Conservation (phyloP, 23 tunicate species). For the Ascidia mentula region DNA sequence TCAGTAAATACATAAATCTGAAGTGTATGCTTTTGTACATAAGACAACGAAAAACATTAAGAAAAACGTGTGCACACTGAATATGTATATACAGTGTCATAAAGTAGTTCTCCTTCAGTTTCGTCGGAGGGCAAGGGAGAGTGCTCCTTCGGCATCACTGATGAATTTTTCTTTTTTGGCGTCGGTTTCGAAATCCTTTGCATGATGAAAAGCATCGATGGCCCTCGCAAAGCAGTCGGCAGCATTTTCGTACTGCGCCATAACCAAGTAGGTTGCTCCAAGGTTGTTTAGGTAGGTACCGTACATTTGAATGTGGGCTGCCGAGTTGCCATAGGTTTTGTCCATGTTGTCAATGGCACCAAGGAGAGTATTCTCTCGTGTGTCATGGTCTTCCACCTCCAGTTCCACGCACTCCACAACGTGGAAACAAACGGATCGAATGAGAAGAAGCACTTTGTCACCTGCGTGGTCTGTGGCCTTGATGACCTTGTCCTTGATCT, state of each 20-base stretch:
- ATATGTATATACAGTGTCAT: too few relatives aligned
- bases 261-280: background rate
- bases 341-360: background rate
- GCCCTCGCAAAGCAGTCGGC: background rate
- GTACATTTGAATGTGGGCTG: slow-evolving; percentile 2
- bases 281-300: slow-evolving; percentile 2
- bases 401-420: slow-evolving; percentile 7
- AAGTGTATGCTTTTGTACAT: too few relatives aligned
- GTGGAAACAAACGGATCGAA: background rate
- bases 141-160: background rate
- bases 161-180: background rate
- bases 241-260: background rate
- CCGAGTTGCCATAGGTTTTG: background rate
- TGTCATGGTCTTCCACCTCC: slow-evolving; percentile 4
- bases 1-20: too few relatives aligned
- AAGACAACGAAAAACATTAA: too few relatives aligned
- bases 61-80: too few relatives aligned
- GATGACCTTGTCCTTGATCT: background rate
- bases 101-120: too few relatives aligned
- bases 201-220: slow-evolving; percentile 7
- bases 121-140: background rate
- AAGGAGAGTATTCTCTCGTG: background rate
- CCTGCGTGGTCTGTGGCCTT: background rate
- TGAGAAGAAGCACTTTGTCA: background rate
- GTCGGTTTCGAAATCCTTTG: background rate